Evolutionary conservation across 2,888 invertebrate genomes (phyloP).

Genomic region (Eupithecia tripunctaria): DNA sequence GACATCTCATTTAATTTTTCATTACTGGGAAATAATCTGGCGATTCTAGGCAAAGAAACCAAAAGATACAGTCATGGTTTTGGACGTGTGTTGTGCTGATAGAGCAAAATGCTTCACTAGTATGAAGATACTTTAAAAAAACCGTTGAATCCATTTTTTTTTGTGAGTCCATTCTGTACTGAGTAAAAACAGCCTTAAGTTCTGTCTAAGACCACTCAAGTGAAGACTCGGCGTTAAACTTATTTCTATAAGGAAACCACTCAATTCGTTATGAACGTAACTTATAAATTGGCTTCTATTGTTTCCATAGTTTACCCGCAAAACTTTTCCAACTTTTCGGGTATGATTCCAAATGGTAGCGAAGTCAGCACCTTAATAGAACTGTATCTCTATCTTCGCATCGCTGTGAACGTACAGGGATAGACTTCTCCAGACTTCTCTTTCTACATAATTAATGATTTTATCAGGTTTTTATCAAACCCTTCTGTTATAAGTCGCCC

Average conservation of each 20-base stretch:
- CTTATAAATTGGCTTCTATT: slow-evolving; percentile 48
- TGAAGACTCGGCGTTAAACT: background rate
- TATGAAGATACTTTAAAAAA: no score
- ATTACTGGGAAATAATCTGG: no score
- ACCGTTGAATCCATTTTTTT: background rate
- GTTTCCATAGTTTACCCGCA: slow-evolving; percentile 48
- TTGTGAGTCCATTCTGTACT: no score
- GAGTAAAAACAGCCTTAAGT: background rate
- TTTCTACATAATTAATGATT: no score
- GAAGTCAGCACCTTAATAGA: background rate
- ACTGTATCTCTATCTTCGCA: background rate
- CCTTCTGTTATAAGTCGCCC: no score
- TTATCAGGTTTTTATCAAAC: no score
- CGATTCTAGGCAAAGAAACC: background rate
- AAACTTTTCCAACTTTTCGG: slow-evolving; percentile 32
- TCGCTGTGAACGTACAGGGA: no score
- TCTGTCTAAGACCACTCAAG: background rate
- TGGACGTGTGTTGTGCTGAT: no score
- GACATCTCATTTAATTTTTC: no score
- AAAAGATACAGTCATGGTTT: background rate
- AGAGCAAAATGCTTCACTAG: no score
- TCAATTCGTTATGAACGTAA: slow-evolving; percentile 19
- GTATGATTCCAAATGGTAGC: background rate
- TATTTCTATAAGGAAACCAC: background rate
- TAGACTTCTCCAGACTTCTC: no score